These are phyloP conservation scores for Brachyptera putata DNA, from an alignment of 2,888 invertebrate species.

Conservation along the genomic window DNA sequence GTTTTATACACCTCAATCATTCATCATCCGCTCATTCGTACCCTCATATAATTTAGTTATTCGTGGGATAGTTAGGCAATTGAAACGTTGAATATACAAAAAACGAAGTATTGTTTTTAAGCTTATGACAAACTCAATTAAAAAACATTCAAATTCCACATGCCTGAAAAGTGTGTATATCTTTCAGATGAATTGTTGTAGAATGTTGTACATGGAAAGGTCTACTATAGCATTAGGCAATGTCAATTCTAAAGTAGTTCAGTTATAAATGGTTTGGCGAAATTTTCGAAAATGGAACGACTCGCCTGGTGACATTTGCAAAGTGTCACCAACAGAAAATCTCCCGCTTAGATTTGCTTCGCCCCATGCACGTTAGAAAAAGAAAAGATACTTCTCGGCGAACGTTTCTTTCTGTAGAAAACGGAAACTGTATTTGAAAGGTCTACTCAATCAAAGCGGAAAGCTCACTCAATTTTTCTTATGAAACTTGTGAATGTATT, in stretches of 20 bases:
- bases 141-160: too few species aligned
- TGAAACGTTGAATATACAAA: too few species aligned
- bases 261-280: conserved; percentile 14
- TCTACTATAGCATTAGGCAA: too few species aligned
- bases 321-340: conserved; percentile 21
- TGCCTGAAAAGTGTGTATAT: too few species aligned
- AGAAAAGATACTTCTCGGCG: not conserved
- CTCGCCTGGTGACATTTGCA: conserved; percentile 21
- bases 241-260: conserved; percentile 19
- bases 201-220: too few species aligned
- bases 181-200: too few species aligned
- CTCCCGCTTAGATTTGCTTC: conserved; percentile 6
- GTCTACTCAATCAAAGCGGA: conserved; percentile 16
- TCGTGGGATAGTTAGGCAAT: too few species aligned
- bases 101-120: too few species aligned
- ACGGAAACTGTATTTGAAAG: conserved; percentile 16
- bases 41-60: too few species aligned
- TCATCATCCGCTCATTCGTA: too few species aligned
- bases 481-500: not conserved
- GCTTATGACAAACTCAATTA: too few species aligned
- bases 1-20: too few species aligned
- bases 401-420: not conserved
- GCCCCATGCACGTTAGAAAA: not conserved
- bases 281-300: conserved; percentile 13
- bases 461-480: not conserved